Base-by-base conservation (phyloP, 92 coral and sea anemone species). In the Paramuricea clavata region DNA sequence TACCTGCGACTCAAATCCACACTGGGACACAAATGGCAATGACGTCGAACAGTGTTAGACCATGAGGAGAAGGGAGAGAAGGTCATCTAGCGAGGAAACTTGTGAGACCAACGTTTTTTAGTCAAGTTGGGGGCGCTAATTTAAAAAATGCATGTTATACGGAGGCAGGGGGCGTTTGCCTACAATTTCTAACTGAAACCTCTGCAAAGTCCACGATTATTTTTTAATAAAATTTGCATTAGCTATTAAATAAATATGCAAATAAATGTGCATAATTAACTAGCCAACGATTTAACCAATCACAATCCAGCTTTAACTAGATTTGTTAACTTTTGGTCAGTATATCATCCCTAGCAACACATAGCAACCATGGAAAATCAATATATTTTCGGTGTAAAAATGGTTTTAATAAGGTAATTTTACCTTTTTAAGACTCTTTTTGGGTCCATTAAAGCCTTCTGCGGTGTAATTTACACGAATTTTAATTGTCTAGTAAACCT, bases 111-210 rank as follows among this genome's bases (percentile, higher is more conserved):
- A n/a, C n/a, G n/a, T n/a, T n/a, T n/a, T n/a, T n/a, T n/a, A n/a
- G n/a, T n/a, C n/a, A n/a, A n/a, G n/a, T n/a, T n/a, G n/a, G n/a
- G n/a, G n/a, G n/a, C n/a, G n/a, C n/a, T n/a, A n/a, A n/a, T n/a
- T n/a, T n/a, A n/a, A n/a, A n/a, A n/a, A n/a, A n/a, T n/a, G n/a
- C n/a, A n/a, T n/a, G n/a, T n/a, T n/a, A n/a, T n/a, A n/a, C n/a
- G n/a, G n/a, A n/a, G n/a, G n/a, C n/a, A n/a, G 10, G 65, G 77
- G 77, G 77, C 65, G 65, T 57, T 57, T 57, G 65, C 25, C 65
- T 57, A 22, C 65, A 57, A 16, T 57, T 57, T 57, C 4, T 16
- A 57, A 57, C 27, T 57, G 65, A 57, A 57, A 57, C 25, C 65
- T 57, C n/a, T n/a, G n/a, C n/a, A n/a, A n/a, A n/a, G n/a, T n/a